Evolutionary conservation across 2,888 invertebrate species (phyloP).

Genomic region (Hesperia comma): DNA sequence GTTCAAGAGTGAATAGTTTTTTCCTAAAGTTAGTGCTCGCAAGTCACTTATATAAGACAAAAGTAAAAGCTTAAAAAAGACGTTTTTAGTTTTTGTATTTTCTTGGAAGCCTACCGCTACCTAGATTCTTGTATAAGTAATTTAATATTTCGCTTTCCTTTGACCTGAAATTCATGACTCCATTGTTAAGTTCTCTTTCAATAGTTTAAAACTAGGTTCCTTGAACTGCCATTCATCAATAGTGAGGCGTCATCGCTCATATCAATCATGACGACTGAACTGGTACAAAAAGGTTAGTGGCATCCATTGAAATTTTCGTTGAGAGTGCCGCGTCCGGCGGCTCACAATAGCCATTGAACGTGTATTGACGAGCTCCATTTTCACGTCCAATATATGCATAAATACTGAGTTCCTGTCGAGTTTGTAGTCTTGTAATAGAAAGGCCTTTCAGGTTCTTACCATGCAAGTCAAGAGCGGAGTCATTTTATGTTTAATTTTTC

Average conservation of each 20-base stretch:
- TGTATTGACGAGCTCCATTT: conserved; percentile 16
- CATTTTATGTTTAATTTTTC: background rate
- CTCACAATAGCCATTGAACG: conserved; percentile 25
- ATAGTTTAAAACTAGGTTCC: conserved; percentile 12
- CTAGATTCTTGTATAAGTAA: conserved; percentile 17
- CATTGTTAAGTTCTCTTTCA: conserved; percentile 11
- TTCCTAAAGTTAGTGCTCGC: too few species aligned
- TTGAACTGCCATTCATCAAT: conserved; percentile 5
- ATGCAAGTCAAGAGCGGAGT: background rate
- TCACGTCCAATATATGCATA: conserved; percentile 15
- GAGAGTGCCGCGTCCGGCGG: conserved; percentile 18
- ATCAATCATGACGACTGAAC: conserved; percentile 28
- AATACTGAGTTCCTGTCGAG: background rate
- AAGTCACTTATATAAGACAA: too few species aligned
- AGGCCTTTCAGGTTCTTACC: background rate
- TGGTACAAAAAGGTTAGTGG: conserved; percentile 16
- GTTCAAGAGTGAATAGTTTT: too few species aligned
- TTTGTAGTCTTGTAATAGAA: conserved; percentile 4
- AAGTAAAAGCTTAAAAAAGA: too few species aligned
- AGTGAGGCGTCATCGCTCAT: conserved; percentile 17
- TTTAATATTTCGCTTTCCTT: conserved; percentile 9
- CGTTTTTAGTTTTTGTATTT: background rate
- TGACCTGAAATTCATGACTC: conserved; percentile 19
- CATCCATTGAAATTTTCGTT: conserved; percentile 26
- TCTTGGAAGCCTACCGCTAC: conserved; percentile 19